These are phyloP conservation scores for Penaeus vannamei DNA, from an alignment of 1,140 invertebrate species.

Conservation along the genomic window DNA sequence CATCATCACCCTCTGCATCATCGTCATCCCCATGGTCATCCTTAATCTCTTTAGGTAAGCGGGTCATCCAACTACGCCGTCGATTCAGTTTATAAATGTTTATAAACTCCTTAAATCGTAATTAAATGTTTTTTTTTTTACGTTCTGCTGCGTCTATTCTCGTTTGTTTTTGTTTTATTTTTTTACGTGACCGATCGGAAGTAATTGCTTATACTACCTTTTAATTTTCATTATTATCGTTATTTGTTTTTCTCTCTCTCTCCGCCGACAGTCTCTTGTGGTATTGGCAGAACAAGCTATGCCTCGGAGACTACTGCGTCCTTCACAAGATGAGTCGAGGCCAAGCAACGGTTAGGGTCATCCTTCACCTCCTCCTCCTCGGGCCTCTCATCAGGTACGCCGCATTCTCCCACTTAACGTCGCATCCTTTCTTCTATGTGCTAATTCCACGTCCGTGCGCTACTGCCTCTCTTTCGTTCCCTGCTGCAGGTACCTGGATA, in stretches of 20 bases:
- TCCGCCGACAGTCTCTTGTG: conserved; percentile 49
- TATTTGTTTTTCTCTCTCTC: too few species aligned
- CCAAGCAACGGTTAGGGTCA: conserved; percentile 24
- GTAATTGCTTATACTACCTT: too few species aligned
- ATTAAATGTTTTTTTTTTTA: too few species aligned
- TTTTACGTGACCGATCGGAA: too few species aligned
- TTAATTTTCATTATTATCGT: too few species aligned
- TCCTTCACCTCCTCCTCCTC: conserved; percentile 58
- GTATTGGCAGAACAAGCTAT: conserved; percentile 63
- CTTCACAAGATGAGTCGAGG: conserved; percentile 56
- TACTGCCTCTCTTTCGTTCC: background rate
- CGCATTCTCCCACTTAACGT: background rate
- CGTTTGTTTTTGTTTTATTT: too few species aligned
- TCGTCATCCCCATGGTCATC: conserved; percentile 62
- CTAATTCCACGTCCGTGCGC: background rate
- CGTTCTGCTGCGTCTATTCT: too few species aligned
- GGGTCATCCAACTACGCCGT: background rate
- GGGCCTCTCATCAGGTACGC: conserved; percentile 56
- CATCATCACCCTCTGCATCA: conserved; percentile 60
- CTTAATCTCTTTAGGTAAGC: conserved; percentile 62
- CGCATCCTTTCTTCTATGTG: too few species aligned
- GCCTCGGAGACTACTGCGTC: conserved; percentile 63
- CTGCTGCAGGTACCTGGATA: conserved; percentile 53
- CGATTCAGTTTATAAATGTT: background rate
- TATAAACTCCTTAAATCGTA: background rate